These are phyloP conservation scores for Polyergus mexicanus DNA, from an alignment of 1,140 invertebrate species.

Conservation along the genomic window DNA sequence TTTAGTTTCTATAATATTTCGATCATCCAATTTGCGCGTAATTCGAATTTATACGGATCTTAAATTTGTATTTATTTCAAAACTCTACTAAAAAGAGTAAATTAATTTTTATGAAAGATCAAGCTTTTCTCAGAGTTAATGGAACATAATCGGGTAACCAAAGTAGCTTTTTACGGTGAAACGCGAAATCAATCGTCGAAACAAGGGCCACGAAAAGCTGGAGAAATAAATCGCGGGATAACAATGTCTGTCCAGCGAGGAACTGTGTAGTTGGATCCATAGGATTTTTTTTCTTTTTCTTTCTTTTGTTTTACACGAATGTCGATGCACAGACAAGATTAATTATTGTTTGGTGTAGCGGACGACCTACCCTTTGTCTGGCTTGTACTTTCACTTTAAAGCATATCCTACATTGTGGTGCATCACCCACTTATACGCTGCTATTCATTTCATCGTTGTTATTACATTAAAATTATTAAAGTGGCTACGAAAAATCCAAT, in stretches of 20 bases:
- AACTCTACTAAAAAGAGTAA: background rate
- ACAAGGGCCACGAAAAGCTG: background rate
- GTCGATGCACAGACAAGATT: slow-evolving; percentile 36
- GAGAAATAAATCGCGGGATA: slow-evolving; percentile 22
- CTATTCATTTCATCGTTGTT: too few relatives aligned
- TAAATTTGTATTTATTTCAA: background rate
- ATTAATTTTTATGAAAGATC: slow-evolving; percentile 13
- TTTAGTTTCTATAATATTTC: background rate
- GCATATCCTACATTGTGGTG: background rate
- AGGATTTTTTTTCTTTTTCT: background rate
- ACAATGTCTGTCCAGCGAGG: background rate
- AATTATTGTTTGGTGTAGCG: slow-evolving; percentile 24
- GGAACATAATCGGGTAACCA: background rate
- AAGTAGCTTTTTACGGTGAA: slow-evolving; percentile 7
- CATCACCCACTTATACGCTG: slow-evolving; percentile 1
- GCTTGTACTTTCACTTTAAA: slow-evolving; percentile 3
- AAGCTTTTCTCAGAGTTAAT: background rate
- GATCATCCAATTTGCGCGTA: background rate
- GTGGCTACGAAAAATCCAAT: background rate
- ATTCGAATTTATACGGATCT: background rate
- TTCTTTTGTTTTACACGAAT: slow-evolving; percentile 6
- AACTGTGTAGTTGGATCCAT: background rate
- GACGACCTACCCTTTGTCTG: slow-evolving; percentile 15
- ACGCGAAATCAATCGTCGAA: background rate
- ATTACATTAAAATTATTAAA: slow-evolving; percentile 18